Evolutionary conservation across 2,113 vertebrate species (phyloP), one percentile per base, ranked within the genome.

Genomic region (Rutilus rutilus): DNA sequence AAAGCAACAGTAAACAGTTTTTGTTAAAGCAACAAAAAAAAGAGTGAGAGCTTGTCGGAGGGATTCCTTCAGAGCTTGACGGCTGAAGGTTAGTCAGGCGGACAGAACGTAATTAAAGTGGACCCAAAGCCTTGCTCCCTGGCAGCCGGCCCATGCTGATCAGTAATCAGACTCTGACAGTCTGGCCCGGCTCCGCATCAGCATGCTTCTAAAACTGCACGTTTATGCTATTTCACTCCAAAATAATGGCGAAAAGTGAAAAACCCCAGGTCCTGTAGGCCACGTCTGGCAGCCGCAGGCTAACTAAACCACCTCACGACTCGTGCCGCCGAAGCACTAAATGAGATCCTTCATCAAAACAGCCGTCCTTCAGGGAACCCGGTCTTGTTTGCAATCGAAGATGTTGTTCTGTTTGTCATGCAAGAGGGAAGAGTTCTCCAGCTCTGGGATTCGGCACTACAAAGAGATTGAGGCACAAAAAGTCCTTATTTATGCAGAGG

Each of bases 21-120:
- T 65, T 84, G 50, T 78, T 39, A 47, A 74, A 45, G 5, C 15
- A 19, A 59, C 15, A 4, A 12, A 77, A 83, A 33, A 80, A 52
- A 36, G 47, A 42, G 4, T 42, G 19, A 84, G 39, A 21, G n/a
- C 36, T 42, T 30, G 17, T 15, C 33, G 59, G 14, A 25, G 12
- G 50, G 36, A 73, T 33, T 39, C 39, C 74, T 73, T 86, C 62
- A 60, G 80, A 86, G 85, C 52, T 86, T 86, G 89, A 89, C 85
- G 59, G 89, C 91, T 88, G 82, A 90, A 90, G 90, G 89, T 90
- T 89, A 91, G 78, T 85, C 86, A 89, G 71, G 82, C 76, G 88
- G 69, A 60, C 89, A 87, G 87, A 86, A 83, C 78, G 87, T 91
- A 90, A 93, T 93, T 92, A 92, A 91, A 90, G 85, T 54, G 54